Percentiles rank a stretch among this genome's conserved stretches.
Conservation (phyloP, 2,888 invertebrate genomes). For the Tenthredo scrophulariae region DNA sequence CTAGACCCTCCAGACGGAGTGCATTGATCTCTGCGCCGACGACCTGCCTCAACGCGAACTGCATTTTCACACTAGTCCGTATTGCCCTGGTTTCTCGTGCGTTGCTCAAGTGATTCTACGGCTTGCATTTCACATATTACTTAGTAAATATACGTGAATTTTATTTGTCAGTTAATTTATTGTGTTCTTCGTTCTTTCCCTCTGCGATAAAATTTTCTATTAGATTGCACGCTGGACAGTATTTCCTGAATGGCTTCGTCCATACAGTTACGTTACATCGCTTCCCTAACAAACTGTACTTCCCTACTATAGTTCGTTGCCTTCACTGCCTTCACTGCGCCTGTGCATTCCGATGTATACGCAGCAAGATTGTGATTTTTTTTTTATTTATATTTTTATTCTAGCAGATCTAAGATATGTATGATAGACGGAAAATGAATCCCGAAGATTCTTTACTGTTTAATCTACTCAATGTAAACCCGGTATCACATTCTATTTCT, state of each 20-base stretch:
- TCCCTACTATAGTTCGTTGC: constrained; percentile 41
- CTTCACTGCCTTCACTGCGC: constrained; percentile 47
- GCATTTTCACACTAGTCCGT: constrained; percentile 62
- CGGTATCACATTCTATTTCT: background rate
- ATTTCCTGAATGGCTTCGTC: constrained; percentile 26
- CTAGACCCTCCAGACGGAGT: constrained; percentile 58
- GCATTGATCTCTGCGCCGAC: constrained; percentile 69
- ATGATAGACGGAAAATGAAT: background rate
- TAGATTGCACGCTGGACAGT: background rate
- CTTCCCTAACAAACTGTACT: constrained; percentile 33
- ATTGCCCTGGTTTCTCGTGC: constrained; percentile 31
- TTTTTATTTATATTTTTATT: background rate
- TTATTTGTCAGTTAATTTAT: background rate
- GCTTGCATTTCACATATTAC: background rate
- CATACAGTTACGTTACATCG: constrained; percentile 20
- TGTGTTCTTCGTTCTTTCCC: background rate
- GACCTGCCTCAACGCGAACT: constrained; percentile 74
- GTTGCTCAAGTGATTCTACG: constrained; percentile 10
- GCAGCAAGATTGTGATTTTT: constrained; percentile 10
- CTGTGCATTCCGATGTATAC: constrained; percentile 45
- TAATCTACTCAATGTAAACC: background rate
- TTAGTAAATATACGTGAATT: background rate
- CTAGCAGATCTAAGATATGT: background rate
- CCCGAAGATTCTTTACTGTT: background rate
- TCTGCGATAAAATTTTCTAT: background rate